Percentiles rank a stretch among this genome's conserved stretches.
These are phyloP conservation scores for Typhlomys cinereus DNA, from an alignment of 2,113 vertebrate species.

Conservation along the genomic window DNA sequence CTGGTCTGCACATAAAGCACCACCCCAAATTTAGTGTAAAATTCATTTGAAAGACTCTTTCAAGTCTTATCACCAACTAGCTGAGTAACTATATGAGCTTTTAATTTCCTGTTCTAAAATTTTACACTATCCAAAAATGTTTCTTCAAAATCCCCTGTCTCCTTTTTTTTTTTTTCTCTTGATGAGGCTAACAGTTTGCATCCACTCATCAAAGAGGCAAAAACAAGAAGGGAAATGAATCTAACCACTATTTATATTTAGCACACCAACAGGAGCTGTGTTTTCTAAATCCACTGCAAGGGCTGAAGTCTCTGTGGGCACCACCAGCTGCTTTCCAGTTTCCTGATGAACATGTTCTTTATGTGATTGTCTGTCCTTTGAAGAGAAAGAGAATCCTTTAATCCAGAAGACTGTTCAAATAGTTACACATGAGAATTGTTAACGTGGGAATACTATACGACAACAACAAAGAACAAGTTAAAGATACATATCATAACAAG, in stretches of 20 bases:
- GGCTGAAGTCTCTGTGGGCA: not conserved
- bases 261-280: not conserved
- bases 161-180: constrained; percentile 4
- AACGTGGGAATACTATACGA: not conserved
- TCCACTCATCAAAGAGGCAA: constrained; percentile 20
- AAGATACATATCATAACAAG: not conserved
- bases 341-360: not conserved
- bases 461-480: not conserved
- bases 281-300: not conserved
- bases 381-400: constrained; percentile 26
- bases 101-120: constrained; percentile 53
- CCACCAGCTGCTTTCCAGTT: not conserved
- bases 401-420: constrained; percentile 31
- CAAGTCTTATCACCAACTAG: constrained; percentile 54
- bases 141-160: constrained; percentile 5
- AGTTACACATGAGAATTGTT: not conserved
- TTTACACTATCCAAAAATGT: constrained; percentile 57
- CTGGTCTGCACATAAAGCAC: constrained; percentile 51
- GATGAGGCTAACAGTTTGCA: constrained; percentile 49
- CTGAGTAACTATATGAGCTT: constrained; percentile 30
- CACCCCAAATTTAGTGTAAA: constrained; percentile 48
- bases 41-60: constrained; percentile 52
- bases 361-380: not conserved
- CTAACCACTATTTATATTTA: not conserved
- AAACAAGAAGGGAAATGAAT: constrained; percentile 21